A percentile compares a stretch with the other conserved stretches of the same genome.
These are phyloP conservation scores for Phyllostomus hastatus DNA, from an alignment of 2,113 vertebrate species.

Conservation along the genomic window DNA sequence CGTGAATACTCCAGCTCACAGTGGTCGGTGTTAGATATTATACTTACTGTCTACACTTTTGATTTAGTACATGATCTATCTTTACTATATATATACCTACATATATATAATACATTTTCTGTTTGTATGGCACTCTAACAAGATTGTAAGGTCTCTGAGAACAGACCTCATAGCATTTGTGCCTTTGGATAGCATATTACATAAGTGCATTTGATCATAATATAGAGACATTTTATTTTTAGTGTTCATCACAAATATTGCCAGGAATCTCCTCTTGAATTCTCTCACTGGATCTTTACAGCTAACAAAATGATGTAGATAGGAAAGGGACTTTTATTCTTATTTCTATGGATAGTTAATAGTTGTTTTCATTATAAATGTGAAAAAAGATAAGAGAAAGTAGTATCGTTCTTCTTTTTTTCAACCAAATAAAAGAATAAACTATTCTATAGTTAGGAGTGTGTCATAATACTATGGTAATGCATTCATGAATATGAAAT, in stretches of 20 bases:
- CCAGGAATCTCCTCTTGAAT: constrained; percentile 3
- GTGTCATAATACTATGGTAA: not conserved
- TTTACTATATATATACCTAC: not conserved
- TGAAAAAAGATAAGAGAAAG: constrained; percentile 16
- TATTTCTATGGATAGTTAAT: constrained; percentile 19
- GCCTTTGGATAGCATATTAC: not conserved
- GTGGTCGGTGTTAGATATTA: not conserved
- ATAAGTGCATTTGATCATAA: constrained; percentile 36
- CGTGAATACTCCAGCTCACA: not conserved
- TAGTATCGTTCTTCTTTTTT: not conserved
- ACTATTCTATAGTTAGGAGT: not conserved
- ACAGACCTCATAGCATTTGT: not conserved
- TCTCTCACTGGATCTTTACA: not conserved
- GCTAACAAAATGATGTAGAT: not conserved
- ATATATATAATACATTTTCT: not conserved
- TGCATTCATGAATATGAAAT: constrained; percentile 22
- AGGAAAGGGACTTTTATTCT: not conserved
- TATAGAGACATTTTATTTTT: constrained; percentile 8
- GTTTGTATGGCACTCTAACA: not conserved
- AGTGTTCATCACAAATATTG: not conserved
- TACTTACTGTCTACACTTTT: not conserved
- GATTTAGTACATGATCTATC: not conserved
- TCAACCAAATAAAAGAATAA: constrained; percentile 29
- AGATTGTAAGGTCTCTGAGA: not conserved
- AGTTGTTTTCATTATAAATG: constrained; percentile 45